Evolutionary conservation across 2,797 vertebrate species (phyloP).

Genomic region (Moxostoma hubbsi): DNA sequence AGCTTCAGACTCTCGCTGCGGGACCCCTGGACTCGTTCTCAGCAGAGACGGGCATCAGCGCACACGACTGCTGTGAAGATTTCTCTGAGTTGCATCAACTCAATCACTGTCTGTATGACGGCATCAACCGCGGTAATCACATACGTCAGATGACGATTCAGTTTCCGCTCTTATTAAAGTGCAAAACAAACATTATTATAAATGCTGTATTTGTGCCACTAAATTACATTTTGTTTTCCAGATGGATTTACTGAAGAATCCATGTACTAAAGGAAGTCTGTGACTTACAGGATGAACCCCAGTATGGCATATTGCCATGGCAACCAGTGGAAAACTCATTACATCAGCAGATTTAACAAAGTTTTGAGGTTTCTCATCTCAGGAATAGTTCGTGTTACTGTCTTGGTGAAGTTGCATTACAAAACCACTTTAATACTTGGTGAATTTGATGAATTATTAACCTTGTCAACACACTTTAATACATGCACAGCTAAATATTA

Average conservation of each 20-base stretch:
- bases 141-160: not conserved
- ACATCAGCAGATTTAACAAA: slow-evolving; percentile 38
- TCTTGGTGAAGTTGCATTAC: slow-evolving; percentile 45
- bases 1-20: no score
- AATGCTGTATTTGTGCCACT: no score
- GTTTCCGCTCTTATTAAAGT: no score
- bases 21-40: slow-evolving; percentile 55
- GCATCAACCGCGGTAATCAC: slow-evolving; percentile 71
- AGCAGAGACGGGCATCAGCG: slow-evolving; percentile 54
- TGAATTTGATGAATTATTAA: not conserved
- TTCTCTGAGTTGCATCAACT: slow-evolving; percentile 79
- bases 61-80: slow-evolving; percentile 59
- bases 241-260: slow-evolving; percentile 72
- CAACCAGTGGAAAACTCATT: slow-evolving; percentile 50
- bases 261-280: slow-evolving; percentile 77
- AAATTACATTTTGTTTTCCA: slow-evolving; percentile 58
- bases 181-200: no score
- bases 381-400: slow-evolving; percentile 38
- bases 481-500: no score
- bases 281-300: slow-evolving; percentile 69
- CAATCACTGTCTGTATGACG: slow-evolving; percentile 64
- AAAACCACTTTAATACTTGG: not conserved
- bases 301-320: slow-evolving; percentile 81
- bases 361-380: slow-evolving; percentile 40
- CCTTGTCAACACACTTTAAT: not conserved